phyloP scores from a whole-genome alignment of 2,888 invertebrate genomes.

The Neria commutata region DNA sequence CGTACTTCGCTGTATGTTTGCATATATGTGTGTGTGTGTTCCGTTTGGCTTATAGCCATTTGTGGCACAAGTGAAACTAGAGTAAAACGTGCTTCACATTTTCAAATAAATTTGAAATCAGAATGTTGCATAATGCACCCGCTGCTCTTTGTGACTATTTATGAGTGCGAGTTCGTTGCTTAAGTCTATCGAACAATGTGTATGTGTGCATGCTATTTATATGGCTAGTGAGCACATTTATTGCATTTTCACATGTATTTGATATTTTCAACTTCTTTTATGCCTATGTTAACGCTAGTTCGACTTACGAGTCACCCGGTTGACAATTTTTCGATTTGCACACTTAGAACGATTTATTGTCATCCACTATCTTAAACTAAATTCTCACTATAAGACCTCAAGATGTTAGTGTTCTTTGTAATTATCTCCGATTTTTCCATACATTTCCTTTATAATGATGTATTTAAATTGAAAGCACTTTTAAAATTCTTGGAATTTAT shows the following conservation, averaged over 20 bases:
- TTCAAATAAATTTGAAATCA: slow-evolving; percentile 42
- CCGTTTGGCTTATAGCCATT: neutral
- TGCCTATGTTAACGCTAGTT: no score
- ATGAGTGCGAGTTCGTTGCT: neutral
- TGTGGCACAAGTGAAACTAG: slow-evolving; percentile 37
- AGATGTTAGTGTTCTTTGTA: no score
- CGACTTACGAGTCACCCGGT: no score
- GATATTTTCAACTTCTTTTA: no score
- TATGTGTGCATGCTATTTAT: no score
- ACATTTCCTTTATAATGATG: no score
- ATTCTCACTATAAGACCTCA: no score
- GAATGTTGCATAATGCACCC: slow-evolving; percentile 33
- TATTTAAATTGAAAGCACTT: neutral
- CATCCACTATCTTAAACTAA: no score
- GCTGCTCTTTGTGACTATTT: neutral
- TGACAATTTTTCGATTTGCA: no score
- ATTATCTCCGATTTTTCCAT: no score
- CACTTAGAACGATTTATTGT: no score
- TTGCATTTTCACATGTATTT: neutral
- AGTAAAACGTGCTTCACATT: slow-evolving; percentile 48
- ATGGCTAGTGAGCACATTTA: neutral
- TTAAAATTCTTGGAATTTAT: neutral
- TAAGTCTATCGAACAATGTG: neutral
- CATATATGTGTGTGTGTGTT: neutral
- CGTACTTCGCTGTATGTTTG: neutral